Evolutionary conservation across 2,113 vertebrate genomes (phyloP), one percentile per base, ranked within the genome.

Genomic region (Vulpes ferrilata): DNA sequence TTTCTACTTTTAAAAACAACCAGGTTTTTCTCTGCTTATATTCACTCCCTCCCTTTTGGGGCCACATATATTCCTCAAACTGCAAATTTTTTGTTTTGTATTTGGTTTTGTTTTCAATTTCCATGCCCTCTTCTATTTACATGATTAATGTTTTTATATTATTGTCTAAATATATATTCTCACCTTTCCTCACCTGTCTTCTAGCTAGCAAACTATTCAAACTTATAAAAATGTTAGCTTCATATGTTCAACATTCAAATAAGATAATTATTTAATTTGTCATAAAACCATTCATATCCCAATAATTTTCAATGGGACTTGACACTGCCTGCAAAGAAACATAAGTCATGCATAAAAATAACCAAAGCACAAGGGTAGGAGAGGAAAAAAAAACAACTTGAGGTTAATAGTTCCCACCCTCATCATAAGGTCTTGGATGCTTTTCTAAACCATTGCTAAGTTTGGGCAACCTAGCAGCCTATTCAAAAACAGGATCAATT

Each of bases 21-120:
- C 38, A 73, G 27, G 7, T 43, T 78, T 48, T 60, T 32, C 7
- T 60, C 19, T 60, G 12, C 25, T 76, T 11, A 19, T 25, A 19
- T 53, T 10, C 0, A 23, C 1, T 2, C 1, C 5, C 7, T 12
- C 4, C 4, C 19, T 27, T 84, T 51, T 8, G 17, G 20, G 3
- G 22, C 10, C 19, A 48, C 67, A n/a, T 5, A 15, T 19, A n/a
- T 13, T 1, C 8, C 5, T 87, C 27, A 62, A 79, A 64, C 51
- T 83, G 32, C 9, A 86, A 71, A 13, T 22, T 7, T 25, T 5
- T 55, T 27, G 20, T 59, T 82, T 71, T 48, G 0, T 1, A 81
- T 27, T 57, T 43, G 2, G 32, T 74, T 79, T 73, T n/a, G 51
- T 43, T 80, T 67, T 67, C 20, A 85, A 76, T 80, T 62, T 69